Conservation (phyloP, 2,113 vertebrate genomes). For the Cheirogaleus medius region DNA sequence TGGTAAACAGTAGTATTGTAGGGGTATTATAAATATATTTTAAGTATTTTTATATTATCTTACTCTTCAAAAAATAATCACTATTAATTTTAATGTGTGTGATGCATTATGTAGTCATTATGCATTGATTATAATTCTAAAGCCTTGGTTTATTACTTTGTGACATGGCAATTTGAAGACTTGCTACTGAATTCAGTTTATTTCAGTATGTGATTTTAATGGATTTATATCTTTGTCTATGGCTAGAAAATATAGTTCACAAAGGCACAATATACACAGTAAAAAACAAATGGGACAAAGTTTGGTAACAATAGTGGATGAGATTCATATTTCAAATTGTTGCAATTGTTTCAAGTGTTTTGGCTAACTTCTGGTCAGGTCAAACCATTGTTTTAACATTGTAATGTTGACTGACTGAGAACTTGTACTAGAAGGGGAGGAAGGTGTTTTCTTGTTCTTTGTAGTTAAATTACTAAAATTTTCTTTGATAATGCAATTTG, state of each 20-base stretch:
- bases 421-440: neutral
- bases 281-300: neutral
- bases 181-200: neutral
- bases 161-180: neutral
- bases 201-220: neutral
- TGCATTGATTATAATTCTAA: neutral
- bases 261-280: neutral
- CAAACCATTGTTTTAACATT: neutral
- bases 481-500: neutral
- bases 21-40: neutral
- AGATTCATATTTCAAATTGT: neutral
- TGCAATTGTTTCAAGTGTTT: neutral
- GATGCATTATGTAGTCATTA: neutral
- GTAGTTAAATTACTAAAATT: neutral
- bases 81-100: neutral
- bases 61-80: neutral
- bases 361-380: neutral
- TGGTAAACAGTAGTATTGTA: neutral
- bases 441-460: neutral
- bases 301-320: neutral
- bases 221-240: neutral
- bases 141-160: neutral
- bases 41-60: neutral
- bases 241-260: conserved; percentile 5
- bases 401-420: neutral